A percentile compares a stretch with the other conserved stretches of the same genome.
Conservation (phyloP, 1,140 invertebrate species). For the Bombus superbus region DNA sequence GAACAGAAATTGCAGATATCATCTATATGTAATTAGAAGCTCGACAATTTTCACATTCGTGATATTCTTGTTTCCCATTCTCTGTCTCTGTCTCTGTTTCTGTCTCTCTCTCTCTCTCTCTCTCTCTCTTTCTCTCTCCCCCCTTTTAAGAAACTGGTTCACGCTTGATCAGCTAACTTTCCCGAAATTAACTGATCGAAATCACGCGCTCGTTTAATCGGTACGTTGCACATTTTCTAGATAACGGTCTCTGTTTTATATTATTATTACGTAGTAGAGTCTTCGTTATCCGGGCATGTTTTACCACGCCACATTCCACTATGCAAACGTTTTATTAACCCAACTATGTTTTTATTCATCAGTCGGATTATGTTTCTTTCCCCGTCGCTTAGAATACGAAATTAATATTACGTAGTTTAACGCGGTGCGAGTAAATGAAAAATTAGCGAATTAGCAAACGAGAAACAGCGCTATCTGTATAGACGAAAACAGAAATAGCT, state of each 20-base stretch:
- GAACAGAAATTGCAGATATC: conserved; percentile 37
- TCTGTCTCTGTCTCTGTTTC: too few relatives aligned
- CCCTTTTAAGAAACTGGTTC: not conserved
- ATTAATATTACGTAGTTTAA: not conserved
- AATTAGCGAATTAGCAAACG: too few relatives aligned
- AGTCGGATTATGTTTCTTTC: too few relatives aligned
- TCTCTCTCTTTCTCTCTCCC: not conserved
- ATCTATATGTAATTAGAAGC: conserved; percentile 33
- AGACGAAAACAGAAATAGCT: too few relatives aligned
- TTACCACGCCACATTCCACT: not conserved
- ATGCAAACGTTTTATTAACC: not conserved
- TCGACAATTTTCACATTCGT: not conserved
- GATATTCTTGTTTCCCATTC: not conserved
- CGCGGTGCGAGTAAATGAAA: too few relatives aligned
- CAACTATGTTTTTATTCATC: not conserved
- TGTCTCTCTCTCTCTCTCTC: not conserved
- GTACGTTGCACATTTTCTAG: not conserved
- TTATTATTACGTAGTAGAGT: not conserved
- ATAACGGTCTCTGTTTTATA: not conserved
- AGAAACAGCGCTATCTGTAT: too few relatives aligned
- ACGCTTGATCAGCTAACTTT: not conserved
- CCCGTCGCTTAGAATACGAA: not conserved
- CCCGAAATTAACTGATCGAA: not conserved
- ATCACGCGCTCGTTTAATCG: not conserved
- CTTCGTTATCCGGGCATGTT: not conserved